Evolutionary conservation across 2,888 invertebrate genomes (phyloP), one percentile per base, ranked within the genome.

Genomic region (Scrobipalpa atriplicella): DNA sequence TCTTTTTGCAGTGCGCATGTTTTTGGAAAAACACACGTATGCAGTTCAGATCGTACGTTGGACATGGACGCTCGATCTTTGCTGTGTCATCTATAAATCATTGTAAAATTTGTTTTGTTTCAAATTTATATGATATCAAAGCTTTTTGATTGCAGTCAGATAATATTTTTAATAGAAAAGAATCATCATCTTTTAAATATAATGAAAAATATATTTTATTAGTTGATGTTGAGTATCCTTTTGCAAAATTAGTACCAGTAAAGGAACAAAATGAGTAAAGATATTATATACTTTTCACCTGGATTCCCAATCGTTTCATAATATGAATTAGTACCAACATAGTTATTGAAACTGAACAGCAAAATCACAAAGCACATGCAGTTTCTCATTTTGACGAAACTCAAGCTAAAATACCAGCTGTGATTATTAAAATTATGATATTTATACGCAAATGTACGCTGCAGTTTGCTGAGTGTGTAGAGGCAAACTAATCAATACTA

Each of bases 31-130:
- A 66, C 1, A 16, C 21, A 7, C 66, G 62, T 9, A 66, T 58
- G 62, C 66, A 66, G 56, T 66, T 63, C 11, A 66, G 18, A n/a
- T 66, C 66, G n/a, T 43, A 62, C 9, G 67, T 64, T 5, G 61
- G 64, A 62, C 77, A 78, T 3, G 76, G 76, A 9, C 73, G 69
- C n/a, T 65, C 63, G 16, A 67, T 62, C 52, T 36, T 58, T 11
- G 51, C 54, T 6, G n/a, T 19, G 5, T 54, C 58, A 36, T 60
- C 60, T 60, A n/a, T n/a, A 47, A 47, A 5, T 29, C n/a, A n/a
- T n/a, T n/a, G n/a, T n/a, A n/a, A n/a, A n/a, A n/a, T n/a, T n/a
- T n/a, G n/a, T n/a, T n/a, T n/a, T n/a, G n/a, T n/a, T n/a, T n/a
- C n/a, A n/a, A n/a, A n/a, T n/a, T n/a, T n/a, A n/a, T n/a, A n/a